phyloP scores from a whole-genome alignment of 2,113 vertebrate species.

The Gymnobelideus leadbeateri region DNA sequence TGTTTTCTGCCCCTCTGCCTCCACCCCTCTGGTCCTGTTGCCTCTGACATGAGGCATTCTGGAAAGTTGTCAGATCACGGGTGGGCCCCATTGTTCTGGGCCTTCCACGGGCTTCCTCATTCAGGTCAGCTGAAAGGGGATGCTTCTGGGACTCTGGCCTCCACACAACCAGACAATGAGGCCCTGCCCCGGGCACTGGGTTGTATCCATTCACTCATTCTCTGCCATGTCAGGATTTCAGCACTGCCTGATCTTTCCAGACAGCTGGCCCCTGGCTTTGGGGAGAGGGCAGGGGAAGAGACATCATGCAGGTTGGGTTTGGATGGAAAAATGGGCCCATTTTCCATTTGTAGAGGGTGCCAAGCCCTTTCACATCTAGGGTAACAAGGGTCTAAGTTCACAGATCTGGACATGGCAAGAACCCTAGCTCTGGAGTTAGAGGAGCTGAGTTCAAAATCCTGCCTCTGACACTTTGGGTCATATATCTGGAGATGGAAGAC shows the following conservation, averaged over 20 bases:
- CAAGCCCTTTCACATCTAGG: neutral
- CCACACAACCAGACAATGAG: neutral
- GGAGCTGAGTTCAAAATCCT: neutral
- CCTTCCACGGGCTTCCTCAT: conserved; percentile 64
- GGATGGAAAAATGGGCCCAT: neutral
- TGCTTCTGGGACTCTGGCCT: neutral
- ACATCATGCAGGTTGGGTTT: neutral
- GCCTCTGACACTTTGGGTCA: neutral
- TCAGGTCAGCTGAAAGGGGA: conserved; percentile 64
- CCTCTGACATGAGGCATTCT: conserved; percentile 61
- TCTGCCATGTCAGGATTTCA: conserved; percentile 44
- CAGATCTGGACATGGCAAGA: neutral
- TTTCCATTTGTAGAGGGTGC: neutral
- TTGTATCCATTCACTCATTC: conserved; percentile 47
- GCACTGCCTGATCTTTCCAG: conserved; percentile 47
- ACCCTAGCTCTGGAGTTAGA: neutral
- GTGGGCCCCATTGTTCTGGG: conserved; percentile 67
- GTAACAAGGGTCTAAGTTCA: neutral
- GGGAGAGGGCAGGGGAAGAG: neutral
- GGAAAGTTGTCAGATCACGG: conserved; percentile 56
- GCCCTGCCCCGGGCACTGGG: conserved; percentile 11
- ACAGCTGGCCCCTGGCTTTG: neutral
- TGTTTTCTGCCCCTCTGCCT: conserved; percentile 77
- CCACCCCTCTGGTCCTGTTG: conserved; percentile 56
- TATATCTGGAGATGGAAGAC: too few species aligned